phyloP scores from a whole-genome alignment of 2,888 invertebrate genomes.

The Leptinotarsa juncta region DNA sequence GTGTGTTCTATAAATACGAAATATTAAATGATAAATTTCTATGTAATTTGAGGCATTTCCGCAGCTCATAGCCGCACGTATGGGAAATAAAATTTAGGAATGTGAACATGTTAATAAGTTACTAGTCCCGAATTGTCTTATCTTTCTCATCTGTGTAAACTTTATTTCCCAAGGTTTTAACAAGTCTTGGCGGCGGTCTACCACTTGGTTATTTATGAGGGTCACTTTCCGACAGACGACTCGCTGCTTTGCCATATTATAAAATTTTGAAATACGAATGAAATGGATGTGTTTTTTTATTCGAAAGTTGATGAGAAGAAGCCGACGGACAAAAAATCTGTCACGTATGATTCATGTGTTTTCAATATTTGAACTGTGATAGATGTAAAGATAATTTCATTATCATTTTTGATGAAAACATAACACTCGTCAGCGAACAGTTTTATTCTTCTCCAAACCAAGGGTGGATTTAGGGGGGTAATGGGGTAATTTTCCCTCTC shows the following conservation, averaged over 20 bases:
- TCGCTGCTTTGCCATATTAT: conserved; percentile 49
- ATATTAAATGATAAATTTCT: conserved; percentile 9
- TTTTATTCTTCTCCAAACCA: not conserved
- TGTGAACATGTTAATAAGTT: conserved; percentile 60
- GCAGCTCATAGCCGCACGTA: conserved; percentile 47
- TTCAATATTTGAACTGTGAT: not conserved
- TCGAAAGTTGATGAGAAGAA: conserved; percentile 14
- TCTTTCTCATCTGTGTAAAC: conserved; percentile 61
- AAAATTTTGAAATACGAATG: conserved; percentile 57
- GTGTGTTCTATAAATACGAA: conserved; percentile 11
- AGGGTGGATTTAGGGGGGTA: too few relatives aligned
- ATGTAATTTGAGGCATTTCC: conserved; percentile 51
- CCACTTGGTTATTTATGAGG: conserved; percentile 60
- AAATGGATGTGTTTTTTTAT: conserved; percentile 48
- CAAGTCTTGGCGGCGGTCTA: conserved; percentile 52
- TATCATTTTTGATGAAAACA: too few relatives aligned
- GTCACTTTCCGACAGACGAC: conserved; percentile 55
- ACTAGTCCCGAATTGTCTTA: conserved; percentile 57
- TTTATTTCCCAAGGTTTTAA: conserved; percentile 62
- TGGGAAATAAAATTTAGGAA: conserved; percentile 50
- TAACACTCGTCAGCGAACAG: too few relatives aligned
- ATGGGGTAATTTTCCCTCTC: too few relatives aligned
- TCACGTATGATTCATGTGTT: conserved; percentile 10
- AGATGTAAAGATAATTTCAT: not conserved
- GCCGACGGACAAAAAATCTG: conserved; percentile 7